Conservation (phyloP, 2,888 invertebrate genomes). For the Dugesia japonica region DNA sequence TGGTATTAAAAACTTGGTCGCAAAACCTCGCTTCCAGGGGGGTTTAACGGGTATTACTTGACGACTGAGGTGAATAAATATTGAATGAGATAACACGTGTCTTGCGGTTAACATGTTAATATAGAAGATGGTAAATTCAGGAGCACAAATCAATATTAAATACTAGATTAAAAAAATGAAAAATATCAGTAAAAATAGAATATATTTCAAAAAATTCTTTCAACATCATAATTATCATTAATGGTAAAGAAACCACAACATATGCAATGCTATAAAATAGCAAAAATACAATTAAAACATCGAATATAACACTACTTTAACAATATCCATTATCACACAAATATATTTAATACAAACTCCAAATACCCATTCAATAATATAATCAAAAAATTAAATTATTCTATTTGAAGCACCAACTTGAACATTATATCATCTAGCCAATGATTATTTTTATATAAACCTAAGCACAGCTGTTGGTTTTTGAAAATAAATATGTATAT, state of each 20-base stretch:
- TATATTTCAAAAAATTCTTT: neutral
- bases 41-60: no score
- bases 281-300: neutral
- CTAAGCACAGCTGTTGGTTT: neutral
- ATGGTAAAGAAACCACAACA: neutral
- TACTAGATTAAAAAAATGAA: no score
- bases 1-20: no score
- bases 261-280: neutral
- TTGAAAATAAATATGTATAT: neutral
- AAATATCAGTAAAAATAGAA: conserved; percentile 17
- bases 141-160: no score
- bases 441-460: neutral
- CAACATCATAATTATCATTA: neutral
- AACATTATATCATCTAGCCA: neutral
- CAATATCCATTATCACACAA: neutral
- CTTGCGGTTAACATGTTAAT: no score
- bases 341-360: neutral
- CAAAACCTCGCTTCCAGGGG: no score
- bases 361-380: neutral
- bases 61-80: no score
- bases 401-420: neutral
- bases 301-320: neutral
- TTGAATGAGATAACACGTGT: no score
- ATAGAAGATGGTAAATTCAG: no score
- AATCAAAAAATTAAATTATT: neutral